Evolutionary conservation across 2,113 vertebrate genomes (phyloP).

Genomic region (Brachyhypopomus gauderio): DNA sequence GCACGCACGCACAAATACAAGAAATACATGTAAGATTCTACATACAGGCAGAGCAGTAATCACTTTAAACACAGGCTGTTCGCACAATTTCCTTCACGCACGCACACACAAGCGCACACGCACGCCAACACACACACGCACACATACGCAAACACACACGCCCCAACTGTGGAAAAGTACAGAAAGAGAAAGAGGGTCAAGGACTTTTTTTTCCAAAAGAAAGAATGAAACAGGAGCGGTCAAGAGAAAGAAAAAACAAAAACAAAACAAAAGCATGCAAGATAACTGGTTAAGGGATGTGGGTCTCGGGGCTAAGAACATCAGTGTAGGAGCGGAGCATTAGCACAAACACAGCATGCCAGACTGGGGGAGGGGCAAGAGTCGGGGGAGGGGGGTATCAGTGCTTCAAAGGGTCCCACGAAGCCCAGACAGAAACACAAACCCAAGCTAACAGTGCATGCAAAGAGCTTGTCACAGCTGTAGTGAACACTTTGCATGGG

Average conservation of each 20-base stretch:
- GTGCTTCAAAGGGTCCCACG: background rate
- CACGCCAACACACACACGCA: constrained; percentile 51
- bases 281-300: constrained; percentile 40
- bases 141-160: constrained; percentile 50
- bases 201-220: constrained; percentile 41
- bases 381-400: background rate
- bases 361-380: background rate
- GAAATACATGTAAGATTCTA: background rate
- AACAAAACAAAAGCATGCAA: constrained; percentile 65
- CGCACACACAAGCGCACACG: constrained; percentile 50
- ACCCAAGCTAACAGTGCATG: no score
- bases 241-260: constrained; percentile 7
- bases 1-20: constrained; percentile 40
- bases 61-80: constrained; percentile 34
- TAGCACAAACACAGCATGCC: constrained; percentile 13
- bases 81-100: constrained; percentile 48
- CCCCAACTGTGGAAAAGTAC: constrained; percentile 16
- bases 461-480: background rate
- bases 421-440: constrained; percentile 2
- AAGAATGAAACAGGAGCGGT: constrained; percentile 48
- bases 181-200: constrained; percentile 27
- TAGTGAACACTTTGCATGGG: background rate
- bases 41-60: background rate
- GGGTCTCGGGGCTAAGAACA: constrained; percentile 16
- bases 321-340: constrained; percentile 26